These are phyloP conservation scores for Enteromius viviparus DNA, from an alignment of 2,797 vertebrate genomes.

Conservation along the genomic window DNA sequence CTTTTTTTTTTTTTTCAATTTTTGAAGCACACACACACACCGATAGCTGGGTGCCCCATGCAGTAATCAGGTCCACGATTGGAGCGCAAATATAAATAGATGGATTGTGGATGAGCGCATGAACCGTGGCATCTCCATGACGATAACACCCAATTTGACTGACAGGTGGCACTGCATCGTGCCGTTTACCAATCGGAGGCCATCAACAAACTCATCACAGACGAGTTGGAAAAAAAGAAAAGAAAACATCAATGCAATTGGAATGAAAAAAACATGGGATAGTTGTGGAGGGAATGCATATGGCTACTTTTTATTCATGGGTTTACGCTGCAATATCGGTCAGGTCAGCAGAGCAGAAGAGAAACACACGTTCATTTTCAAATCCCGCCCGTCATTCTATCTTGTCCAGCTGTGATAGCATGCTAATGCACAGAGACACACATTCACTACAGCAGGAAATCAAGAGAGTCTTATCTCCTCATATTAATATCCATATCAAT, in stretches of 20 bases:
- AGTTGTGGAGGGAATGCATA: constrained; percentile 38
- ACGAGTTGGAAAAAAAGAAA: constrained; percentile 60
- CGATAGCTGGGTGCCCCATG: neutral
- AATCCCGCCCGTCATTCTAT: constrained; percentile 34
- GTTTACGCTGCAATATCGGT: constrained; percentile 60
- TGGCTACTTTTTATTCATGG: constrained; percentile 70
- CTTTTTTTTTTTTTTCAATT: neutral
- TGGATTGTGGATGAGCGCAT: constrained; percentile 39
- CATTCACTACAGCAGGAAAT: constrained; percentile 28
- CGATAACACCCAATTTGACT: constrained; percentile 52
- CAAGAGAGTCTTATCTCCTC: constrained; percentile 6
- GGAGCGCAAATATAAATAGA: constrained; percentile 49
- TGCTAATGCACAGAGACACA: constrained; percentile 16
- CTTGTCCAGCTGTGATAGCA: constrained; percentile 41
- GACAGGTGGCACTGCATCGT: constrained; percentile 53
- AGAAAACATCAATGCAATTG: constrained; percentile 50
- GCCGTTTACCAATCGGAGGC: constrained; percentile 53
- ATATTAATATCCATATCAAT: constrained; percentile 34
- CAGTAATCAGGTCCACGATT: constrained; percentile 41
- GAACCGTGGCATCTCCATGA: constrained; percentile 44
- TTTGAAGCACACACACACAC: constrained; percentile 22
- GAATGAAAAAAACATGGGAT: constrained; percentile 24
- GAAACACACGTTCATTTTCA: constrained; percentile 34
- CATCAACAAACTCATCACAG: constrained; percentile 50
- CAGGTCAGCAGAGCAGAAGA: constrained; percentile 42